Conservation (phyloP, 2,113 vertebrate species). For the Dicrurus megarhynchus region DNA sequence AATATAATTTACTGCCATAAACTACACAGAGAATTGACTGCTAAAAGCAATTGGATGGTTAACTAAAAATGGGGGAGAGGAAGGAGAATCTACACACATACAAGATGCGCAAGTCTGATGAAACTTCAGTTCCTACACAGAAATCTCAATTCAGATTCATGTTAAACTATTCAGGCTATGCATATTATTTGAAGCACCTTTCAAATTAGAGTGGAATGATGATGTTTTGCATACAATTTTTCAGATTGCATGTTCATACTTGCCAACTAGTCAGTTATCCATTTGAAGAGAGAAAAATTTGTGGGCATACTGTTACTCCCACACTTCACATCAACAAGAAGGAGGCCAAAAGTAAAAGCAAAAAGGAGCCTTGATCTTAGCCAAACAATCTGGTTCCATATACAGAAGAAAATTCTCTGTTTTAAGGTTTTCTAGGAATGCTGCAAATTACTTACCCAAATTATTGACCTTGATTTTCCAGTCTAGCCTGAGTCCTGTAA, state of each 20-base stretch:
- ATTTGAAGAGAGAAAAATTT: background rate
- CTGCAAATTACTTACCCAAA: background rate
- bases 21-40: constrained; percentile 48
- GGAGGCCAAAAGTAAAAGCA: background rate
- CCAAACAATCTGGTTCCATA: background rate
- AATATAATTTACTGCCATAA: constrained; percentile 57
- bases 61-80: constrained; percentile 54
- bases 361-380: background rate
- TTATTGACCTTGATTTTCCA: background rate
- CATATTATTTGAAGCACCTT: background rate
- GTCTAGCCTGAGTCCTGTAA: background rate
- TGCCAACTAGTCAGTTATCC: background rate
- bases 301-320: background rate
- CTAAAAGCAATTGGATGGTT: constrained; percentile 54
- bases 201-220: background rate
- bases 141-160: background rate
- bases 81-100: background rate
- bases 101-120: background rate
- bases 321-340: background rate
- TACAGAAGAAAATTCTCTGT: background rate
- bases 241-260: background rate
- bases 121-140: background rate
- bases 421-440: background rate
- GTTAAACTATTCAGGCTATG: background rate
- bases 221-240: background rate